Percentiles rank a stretch among this genome's conserved stretches.
These are phyloP conservation scores for Pseudomyrmex sp. DNA, from an alignment of 1,140 invertebrate genomes.

Conservation along the genomic window DNA sequence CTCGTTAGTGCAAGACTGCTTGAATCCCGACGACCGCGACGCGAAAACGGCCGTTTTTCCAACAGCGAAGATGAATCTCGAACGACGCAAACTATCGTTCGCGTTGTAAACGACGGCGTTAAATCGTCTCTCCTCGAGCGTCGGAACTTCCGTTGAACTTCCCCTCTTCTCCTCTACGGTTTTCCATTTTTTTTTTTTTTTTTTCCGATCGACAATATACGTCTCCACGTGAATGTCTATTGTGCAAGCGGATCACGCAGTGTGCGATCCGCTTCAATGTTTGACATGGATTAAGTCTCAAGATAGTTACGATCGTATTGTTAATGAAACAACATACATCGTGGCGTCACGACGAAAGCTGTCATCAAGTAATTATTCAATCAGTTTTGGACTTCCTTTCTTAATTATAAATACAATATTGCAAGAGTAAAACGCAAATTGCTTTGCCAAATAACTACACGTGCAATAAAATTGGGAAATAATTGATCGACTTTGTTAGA, in stretches of 20 bases:
- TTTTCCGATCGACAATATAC: neutral
- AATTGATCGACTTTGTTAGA: conserved; percentile 39
- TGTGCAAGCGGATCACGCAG: neutral
- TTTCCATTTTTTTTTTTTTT: neutral
- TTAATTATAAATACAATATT: neutral
- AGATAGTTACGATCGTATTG: neutral
- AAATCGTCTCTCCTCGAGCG: conserved; percentile 22
- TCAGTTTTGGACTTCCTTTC: too few species aligned
- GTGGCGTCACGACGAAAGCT: too few species aligned
- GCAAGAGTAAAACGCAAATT: neutral
- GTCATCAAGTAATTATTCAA: too few species aligned
- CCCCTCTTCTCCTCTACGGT: too few species aligned
- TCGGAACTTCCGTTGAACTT: neutral
- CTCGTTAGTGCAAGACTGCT: conserved; percentile 76
- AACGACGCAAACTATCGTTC: conserved; percentile 44
- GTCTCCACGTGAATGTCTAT: neutral
- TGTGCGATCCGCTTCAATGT: conserved; percentile 1
- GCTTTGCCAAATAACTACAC: neutral
- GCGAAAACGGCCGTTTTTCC: conserved; percentile 64
- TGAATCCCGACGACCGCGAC: conserved; percentile 65
- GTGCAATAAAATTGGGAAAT: conserved; percentile 11
- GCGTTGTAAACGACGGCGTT: conserved; percentile 48
- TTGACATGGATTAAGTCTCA: neutral
- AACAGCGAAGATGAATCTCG: conserved; percentile 56
- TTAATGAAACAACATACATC: neutral